Evolutionary conservation across 2,113 vertebrate species (phyloP), one percentile per base, ranked within the genome.

Genomic region (Neofelis nebulosa): DNA sequence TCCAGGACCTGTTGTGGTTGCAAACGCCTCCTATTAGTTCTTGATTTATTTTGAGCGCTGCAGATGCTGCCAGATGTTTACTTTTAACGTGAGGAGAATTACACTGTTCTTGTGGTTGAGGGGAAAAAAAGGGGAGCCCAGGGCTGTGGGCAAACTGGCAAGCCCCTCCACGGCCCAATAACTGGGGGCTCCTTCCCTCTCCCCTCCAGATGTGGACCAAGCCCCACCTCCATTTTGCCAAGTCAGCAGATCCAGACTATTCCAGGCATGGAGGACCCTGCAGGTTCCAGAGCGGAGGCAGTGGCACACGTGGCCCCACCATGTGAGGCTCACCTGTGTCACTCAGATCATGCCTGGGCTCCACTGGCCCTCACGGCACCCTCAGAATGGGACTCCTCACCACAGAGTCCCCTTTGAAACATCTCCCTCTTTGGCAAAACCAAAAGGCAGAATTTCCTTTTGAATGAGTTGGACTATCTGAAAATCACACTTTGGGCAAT

Each of bases 1-100:
- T 50, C 45, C 92, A 87, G 57, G 84, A 94, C 89, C 79, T 41
- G 21, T 65, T 94, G 73, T 82, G 95, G 87, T 94, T 94, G 95
- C 87, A 85, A 92, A 97, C 2, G 76, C 91, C 95, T 97, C 92
- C 97, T 96, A 97, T 94, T 96, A 92, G 92, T 65, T 95, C 76
- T 94, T 88, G 66, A 80, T 97, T 96, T 98, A 96, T 98, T 97
- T 95, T 84, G 94, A 95, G 97, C 92, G 50, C 61, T 96, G 89
- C 87, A 97, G 96, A 98, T 95, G 96, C 79, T 92, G 92, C 97
- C 97, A 98, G 97, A 98, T 98, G 97, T 97, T 98, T 97, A 98
- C 97, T 96, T 95, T 96, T 96, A 98, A 97, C 0, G 27, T 96
- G 90, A 97, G 82, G 92, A 97, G 96, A 97, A 92, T 97, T 94